These are phyloP conservation scores for Kuschelorhynchus macadamiae DNA, from an alignment of 2,888 invertebrate genomes.

Conservation along the genomic window DNA sequence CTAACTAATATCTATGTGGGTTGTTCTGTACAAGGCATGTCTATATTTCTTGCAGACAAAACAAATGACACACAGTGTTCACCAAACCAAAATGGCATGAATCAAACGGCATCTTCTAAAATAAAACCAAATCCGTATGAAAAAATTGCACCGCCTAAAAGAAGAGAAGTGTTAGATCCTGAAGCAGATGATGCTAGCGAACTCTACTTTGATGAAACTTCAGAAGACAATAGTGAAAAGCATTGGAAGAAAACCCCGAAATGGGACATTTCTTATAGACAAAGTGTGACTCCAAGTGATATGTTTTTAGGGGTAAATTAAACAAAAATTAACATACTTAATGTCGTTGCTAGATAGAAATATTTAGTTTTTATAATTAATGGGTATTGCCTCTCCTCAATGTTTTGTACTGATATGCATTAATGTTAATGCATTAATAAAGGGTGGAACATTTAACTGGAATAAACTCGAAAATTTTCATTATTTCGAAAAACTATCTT, in stretches of 20 bases:
- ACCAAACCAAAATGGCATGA: background rate
- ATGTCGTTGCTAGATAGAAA: no score
- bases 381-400: no score
- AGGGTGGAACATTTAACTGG: no score
- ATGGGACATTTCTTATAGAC: constrained; percentile 88
- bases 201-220: constrained; percentile 62
- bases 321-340: no score
- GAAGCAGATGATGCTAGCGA: constrained; percentile 68
- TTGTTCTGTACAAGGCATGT: no score
- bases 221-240: constrained; percentile 57
- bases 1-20: no score
- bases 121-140: constrained; percentile 64
- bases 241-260: constrained; percentile 79
- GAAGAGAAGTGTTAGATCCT: constrained; percentile 69
- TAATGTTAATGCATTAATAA: no score
- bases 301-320: constrained; percentile 84
- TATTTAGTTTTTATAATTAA: no score
- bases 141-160: constrained; percentile 51
- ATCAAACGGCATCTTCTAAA: background rate
- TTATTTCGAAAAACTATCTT: no score
- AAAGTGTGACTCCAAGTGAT: constrained; percentile 88
- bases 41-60: no score
- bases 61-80: background rate
- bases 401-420: no score
- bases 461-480: no score